Conservation (phyloP, 2,797 vertebrate species). For the Acanthurus leucopareius region DNA sequence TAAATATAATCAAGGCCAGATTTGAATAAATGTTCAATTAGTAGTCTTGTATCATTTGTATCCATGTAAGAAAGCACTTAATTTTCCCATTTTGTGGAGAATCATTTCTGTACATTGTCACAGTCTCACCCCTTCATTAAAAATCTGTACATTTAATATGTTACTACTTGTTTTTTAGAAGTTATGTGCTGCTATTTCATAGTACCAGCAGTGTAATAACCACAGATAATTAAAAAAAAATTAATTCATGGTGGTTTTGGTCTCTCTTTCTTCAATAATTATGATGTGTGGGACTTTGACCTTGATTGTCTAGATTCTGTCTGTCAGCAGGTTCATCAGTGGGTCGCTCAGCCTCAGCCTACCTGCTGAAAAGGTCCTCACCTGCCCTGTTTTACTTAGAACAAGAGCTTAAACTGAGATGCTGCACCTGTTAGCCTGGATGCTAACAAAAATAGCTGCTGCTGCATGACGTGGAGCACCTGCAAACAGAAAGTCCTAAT, state of each 20-base stretch:
- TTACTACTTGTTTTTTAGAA: slow-evolving; percentile 51
- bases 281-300: neutral
- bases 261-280: slow-evolving; percentile 34
- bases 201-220: slow-evolving; percentile 67
- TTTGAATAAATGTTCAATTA: slow-evolving; percentile 21
- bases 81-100: slow-evolving; percentile 30
- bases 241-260: slow-evolving; percentile 43
- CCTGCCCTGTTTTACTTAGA: neutral
- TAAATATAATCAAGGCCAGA: slow-evolving; percentile 1
- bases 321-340: neutral
- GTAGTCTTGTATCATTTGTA: slow-evolving; percentile 24
- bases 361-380: neutral
- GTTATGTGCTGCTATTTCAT: slow-evolving; percentile 63
- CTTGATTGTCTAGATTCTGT: neutral
- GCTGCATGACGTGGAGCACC: too few relatives aligned
- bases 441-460: too few relatives aligned
- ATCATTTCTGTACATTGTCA: slow-evolving; percentile 17
- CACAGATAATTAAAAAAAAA: slow-evolving; percentile 65
- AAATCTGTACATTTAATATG: slow-evolving; percentile 51
- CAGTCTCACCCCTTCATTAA: slow-evolving; percentile 2
- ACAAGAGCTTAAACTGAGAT: neutral
- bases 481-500: too few relatives aligned
- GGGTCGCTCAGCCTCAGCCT: neutral
- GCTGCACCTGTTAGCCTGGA: too few relatives aligned
- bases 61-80: slow-evolving; percentile 14